Base-by-base conservation (phyloP, 2,888 invertebrate genomes). In the Luffia ferchaultella region DNA sequence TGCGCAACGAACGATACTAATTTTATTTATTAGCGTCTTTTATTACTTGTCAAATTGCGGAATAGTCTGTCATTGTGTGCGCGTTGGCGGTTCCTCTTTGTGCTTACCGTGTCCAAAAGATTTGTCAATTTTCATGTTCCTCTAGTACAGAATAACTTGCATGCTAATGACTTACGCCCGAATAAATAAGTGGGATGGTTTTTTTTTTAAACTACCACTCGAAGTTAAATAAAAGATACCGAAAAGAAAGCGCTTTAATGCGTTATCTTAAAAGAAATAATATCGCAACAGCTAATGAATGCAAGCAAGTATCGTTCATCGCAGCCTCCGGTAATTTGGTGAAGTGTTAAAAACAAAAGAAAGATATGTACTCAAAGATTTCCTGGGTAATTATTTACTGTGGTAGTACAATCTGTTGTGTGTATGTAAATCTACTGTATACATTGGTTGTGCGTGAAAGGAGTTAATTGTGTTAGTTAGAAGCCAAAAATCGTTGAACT, bases 1-100 rank as follows among this genome's bases (percentile, higher is more conserved):
- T 68, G 70, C 66, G 64, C 67, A 66, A 53, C 57, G 56, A 61
- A 64, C 63, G 70, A 64, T 64, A 67, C 71, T 73, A 77, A 79
- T 78, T 79, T 80, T 74, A 80, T 82, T 82, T 80, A 80, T 80
- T 79, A 72, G 66, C 64, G 48, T 62, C 67, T 70, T 75, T 79
- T 76, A 73, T 65, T 60, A 67, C 60, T 58, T 64, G 70, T 73
- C 68, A 71, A 69, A 74, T 74, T 75, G 74, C 70, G 68, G 70
- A 68, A 71, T 70, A 63, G 66, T 63, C 60, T 59, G 52, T 56
- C 60, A 58, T 62, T 60, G 63, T 62, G 52, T 56, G 61, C 52
- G 52, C 50, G 62, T 67, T 63, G 70, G 73, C 72, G 73, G 72
- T 61, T 59, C 57, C 53, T 60, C 62, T 69, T 71, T 68, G 63